A percentile compares a stretch with the other conserved stretches of the same genome.
Evolutionary conservation across 2,888 invertebrate genomes (phyloP).

Genomic region (Incurvaria masculella): DNA sequence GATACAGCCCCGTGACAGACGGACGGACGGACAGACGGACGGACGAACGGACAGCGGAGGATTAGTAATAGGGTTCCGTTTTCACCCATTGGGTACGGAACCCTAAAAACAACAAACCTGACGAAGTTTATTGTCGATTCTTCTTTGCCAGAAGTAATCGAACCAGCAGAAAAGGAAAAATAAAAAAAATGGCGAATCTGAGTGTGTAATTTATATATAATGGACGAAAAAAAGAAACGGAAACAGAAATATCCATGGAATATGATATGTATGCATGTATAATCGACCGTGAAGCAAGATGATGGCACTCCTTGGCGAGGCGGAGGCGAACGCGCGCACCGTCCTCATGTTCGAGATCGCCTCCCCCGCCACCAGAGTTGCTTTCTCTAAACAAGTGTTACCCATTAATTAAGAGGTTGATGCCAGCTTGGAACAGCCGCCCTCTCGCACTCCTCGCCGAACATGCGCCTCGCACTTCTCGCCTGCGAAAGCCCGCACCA

Average conservation of each 20-base stretch:
- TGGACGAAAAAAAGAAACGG: neutral
- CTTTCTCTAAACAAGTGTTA: conserved; percentile 58
- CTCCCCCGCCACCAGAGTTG: conserved; percentile 89
- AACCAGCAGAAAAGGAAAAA: no score
- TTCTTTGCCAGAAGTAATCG: no score
- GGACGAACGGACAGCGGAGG: no score
- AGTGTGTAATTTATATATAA: neutral
- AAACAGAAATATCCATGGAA: neutral
- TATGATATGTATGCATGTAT: no score
- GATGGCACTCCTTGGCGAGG: conserved; percentile 66
- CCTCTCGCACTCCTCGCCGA: conserved; percentile 68
- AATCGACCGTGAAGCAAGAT: neutral
- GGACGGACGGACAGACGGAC: no score
- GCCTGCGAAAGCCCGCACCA: conserved; percentile 92
- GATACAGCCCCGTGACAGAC: no score
- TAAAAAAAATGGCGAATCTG: neutral
- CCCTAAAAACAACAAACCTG: no score
- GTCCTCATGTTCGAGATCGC: conserved; percentile 91
- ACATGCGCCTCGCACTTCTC: conserved; percentile 79
- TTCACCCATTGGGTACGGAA: no score
- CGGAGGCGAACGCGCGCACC: conserved; percentile 92
- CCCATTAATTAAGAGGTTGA: conserved; percentile 82
- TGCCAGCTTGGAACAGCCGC: conserved; percentile 87
- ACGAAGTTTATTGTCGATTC: no score
- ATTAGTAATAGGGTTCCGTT: no score